These are phyloP conservation scores for Zingel zingel DNA, from an alignment of 2,113 vertebrate genomes.

Conservation along the genomic window DNA sequence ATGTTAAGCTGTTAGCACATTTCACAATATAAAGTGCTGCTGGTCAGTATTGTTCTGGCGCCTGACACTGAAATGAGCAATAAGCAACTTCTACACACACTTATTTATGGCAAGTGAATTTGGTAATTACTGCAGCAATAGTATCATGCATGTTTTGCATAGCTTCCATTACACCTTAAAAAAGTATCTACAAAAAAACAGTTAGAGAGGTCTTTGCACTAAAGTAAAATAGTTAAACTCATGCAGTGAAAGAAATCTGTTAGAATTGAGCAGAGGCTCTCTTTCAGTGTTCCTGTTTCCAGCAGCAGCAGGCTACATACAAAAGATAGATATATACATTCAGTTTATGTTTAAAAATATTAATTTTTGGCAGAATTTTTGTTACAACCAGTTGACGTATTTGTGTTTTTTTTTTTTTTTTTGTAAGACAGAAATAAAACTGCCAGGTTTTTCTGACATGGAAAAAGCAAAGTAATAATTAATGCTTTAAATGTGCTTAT, in stretches of 20 bases:
- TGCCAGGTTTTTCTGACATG: background rate
- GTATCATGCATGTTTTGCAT: slow-evolving; percentile 2
- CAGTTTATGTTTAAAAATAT: background rate
- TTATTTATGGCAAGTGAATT: slow-evolving; percentile 2
- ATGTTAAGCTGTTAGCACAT: background rate
- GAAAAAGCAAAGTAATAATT: background rate
- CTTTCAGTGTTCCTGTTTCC: background rate
- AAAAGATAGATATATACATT: background rate
- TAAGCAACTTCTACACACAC: background rate
- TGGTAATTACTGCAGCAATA: background rate
- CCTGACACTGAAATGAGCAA: background rate
- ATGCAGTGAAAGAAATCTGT: background rate
- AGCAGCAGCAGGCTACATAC: background rate
- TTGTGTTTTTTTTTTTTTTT: background rate
- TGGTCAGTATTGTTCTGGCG: background rate
- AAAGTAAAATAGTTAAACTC: background rate
- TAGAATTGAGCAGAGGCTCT: background rate
- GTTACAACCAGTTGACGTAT: background rate
- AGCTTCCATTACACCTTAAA: background rate
- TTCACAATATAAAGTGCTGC: background rate
- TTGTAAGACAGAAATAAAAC: background rate
- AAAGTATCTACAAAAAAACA: background rate
- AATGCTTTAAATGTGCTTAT: background rate
- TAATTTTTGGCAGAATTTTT: background rate
- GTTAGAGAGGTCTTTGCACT: background rate